Base-by-base conservation (phyloP, 2,113 vertebrate species). In the Neolamprologus tretocephalus region DNA sequence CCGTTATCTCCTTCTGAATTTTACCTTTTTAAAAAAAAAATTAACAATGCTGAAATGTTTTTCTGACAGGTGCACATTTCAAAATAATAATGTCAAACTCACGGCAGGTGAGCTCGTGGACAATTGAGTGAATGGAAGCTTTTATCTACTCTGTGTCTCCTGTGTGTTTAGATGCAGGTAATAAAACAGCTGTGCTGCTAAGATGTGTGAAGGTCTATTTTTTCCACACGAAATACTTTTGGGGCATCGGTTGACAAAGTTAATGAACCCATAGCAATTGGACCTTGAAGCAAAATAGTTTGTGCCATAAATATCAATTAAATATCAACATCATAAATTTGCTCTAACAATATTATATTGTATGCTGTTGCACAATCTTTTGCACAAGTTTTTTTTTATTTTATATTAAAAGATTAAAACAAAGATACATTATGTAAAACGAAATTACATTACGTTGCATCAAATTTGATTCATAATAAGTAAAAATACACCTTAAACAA, bases 1-100 rank as follows among this genome's bases (percentile, higher is more conserved):
- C 63, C 2, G 1, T 45, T 28, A 47, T 26, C 40, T 11, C 14
- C 40, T 17, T 73, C 23, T 6, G 14, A 75, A 47, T 17, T 45
- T 0, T 11, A 73, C 4, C 23, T 71, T 58, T 13, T 45, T 12
- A 3, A 3, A 0, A 8, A 47, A 37, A 7, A 5, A 35, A 8
- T 13, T 16, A 17, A 9, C 9, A 17, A 5, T 45, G 13, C 4
- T 40, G 35, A 0, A 40, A 71, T 49, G 71, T 49, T 78, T 49
- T 49, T 8, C 9, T 5, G 23, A 49, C 0, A 0, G 71, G 23
- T 49, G 9, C 16, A 13, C 6, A 31, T 31, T 73, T 73, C 0
- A 12, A 78, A 49, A 78, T 8, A 78, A 78, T 31, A 19, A 49
- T 4, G 10, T 47, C 68, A 78, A 49, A 49, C 16, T 49, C 1